Evolutionary conservation across 1,140 invertebrate genomes (phyloP).

Genomic region (Anadara kagoshimensis): DNA sequence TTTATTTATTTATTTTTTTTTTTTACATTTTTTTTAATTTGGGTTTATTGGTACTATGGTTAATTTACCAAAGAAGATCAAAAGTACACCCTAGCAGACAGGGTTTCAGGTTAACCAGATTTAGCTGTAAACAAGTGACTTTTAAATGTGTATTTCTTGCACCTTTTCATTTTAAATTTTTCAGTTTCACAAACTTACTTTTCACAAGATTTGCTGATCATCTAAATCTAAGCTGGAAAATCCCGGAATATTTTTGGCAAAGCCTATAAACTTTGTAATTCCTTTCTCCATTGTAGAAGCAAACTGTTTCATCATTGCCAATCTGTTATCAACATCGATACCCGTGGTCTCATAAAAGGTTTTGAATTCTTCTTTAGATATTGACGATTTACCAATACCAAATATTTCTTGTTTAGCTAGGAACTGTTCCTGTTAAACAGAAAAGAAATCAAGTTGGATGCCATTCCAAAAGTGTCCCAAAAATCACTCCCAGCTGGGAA

Average conservation of each 20-base stretch:
- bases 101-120: too few relatives aligned
- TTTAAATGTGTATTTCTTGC: too few relatives aligned
- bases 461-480: too few relatives aligned
- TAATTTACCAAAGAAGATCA: too few relatives aligned
- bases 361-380: conserved; percentile 59
- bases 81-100: too few relatives aligned
- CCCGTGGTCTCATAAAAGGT: conserved; percentile 59
- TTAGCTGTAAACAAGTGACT: too few relatives aligned
- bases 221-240: conserved; percentile 28
- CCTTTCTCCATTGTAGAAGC: conserved; percentile 51
- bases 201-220: conserved; percentile 43
- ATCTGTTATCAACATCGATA: conserved; percentile 60
- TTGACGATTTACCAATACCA: conserved; percentile 44
- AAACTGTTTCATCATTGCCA: conserved; percentile 51
- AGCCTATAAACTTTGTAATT: conserved; percentile 41
- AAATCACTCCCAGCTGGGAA: too few relatives aligned
- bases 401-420: conserved; percentile 52
- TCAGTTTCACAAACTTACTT: conserved; percentile 8
- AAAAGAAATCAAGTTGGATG: too few relatives aligned
- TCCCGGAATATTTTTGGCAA: conserved; percentile 39
- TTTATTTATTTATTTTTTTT: too few relatives aligned
- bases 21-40: too few relatives aligned
- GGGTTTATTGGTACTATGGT: too few relatives aligned
- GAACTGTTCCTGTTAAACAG: conserved; percentile 44
- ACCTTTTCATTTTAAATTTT: too few relatives aligned